Base-by-base conservation (phyloP, 1,140 invertebrate genomes). In the Drosophila nikananu region DNA sequence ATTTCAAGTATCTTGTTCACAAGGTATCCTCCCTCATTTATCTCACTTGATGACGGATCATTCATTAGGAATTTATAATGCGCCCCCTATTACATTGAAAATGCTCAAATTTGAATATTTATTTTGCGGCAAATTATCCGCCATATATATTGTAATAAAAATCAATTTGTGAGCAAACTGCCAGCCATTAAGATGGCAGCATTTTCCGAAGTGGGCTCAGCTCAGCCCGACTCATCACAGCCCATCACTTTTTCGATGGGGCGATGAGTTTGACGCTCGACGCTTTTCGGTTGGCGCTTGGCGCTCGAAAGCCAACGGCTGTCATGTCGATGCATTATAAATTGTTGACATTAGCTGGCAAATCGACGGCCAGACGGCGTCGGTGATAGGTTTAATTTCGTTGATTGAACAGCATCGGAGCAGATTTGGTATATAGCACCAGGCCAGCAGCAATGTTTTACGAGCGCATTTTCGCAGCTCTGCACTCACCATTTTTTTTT, bases 301-400 rank as follows among this genome's bases (percentile, higher is more conserved):
- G 73, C 73, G 62, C 73, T 72, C 68, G 51, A 55, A 35, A 55
- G 41, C 44, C 42, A 35, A 44, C 12, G 75, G 44, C 71, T 73
- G 71, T 74, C 71, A 74, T 30, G 59, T 60, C 73, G 68, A 81
- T 87, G 81, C 77, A 89, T 84, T 81, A 67, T 62, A 79, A 89
- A 90, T 90, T 84, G 74, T 90, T 84, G 81, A 90, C 77, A 86
- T 87, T 86, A 86, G 64, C 71, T 52, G 60, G 73, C 79, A 65
- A 79, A 54, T 67, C 63, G 73, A 68, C 48, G 72, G 49, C 73
- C 72, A 80, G 77, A 65, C 59, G 65, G 39, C 72, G 73, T 57
- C 72, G 42, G 48, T 59, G 71, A 62, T 83, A 65, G 74, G 42
- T 81, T 73, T 80, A 61, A 72, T 63, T 80, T 68, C 27, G 64